These are phyloP conservation scores for Anolis apletophallus DNA, from an alignment of 2,797 vertebrate genomes.

Conservation along the genomic window DNA sequence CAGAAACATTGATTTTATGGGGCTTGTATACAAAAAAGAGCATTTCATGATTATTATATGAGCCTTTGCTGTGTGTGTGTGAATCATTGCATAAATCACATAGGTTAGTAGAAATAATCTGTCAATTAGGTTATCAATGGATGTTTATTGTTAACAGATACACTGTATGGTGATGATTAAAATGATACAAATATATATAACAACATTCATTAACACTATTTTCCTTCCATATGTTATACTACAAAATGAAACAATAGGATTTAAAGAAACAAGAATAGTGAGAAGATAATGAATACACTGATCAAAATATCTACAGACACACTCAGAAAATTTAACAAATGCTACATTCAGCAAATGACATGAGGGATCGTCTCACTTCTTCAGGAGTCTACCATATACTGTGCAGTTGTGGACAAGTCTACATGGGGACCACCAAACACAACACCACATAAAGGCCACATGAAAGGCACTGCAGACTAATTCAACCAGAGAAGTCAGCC, in stretches of 20 bases:
- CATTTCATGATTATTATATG: background rate
- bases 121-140: background rate
- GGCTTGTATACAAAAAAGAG: background rate
- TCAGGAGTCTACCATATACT: no score
- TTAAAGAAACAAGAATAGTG: background rate
- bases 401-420: no score
- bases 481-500: no score
- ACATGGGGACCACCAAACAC: no score
- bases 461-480: no score
- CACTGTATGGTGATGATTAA: background rate
- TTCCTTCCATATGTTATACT: conserved; percentile 2
- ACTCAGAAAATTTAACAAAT: no score
- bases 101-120: background rate
- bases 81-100: background rate
- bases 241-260: conserved; percentile 30
- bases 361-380: no score
- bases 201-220: background rate
- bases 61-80: background rate
- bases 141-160: background rate
- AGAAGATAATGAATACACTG: background rate
- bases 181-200: conserved; percentile 31
- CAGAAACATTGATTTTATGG: background rate
- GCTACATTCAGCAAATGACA: no score
- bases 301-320: background rate
- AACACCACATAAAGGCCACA: no score